A percentile compares a stretch with the other conserved stretches of the same genome.
phyloP scores from a whole-genome alignment of 2,888 invertebrate species.

The Chironomus tentans region DNA sequence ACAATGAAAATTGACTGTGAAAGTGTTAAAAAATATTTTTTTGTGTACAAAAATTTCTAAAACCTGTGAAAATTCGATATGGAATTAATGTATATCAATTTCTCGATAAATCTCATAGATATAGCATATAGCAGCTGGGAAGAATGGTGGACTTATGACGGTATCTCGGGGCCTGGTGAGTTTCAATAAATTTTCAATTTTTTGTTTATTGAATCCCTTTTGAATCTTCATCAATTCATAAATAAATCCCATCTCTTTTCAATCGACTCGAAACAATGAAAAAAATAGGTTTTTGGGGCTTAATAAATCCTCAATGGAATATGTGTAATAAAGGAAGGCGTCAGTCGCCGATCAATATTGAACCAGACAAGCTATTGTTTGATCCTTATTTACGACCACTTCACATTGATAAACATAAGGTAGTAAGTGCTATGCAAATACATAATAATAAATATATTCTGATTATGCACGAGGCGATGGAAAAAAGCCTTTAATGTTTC shows the following conservation, averaged over 20 bases:
- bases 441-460: neutral
- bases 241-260: conserved; percentile 29
- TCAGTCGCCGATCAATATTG: conserved; percentile 96
- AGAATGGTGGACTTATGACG: conserved; percentile 83
- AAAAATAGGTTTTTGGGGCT: conserved; percentile 84
- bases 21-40: too few species aligned
- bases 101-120: conserved; percentile 46
- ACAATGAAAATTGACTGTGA: too few species aligned
- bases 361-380: conserved; percentile 86
- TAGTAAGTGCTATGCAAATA: conserved; percentile 41
- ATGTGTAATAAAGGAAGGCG: conserved; percentile 93
- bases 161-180: conserved; percentile 55
- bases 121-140: conserved; percentile 66
- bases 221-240: neutral
- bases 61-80: too few species aligned
- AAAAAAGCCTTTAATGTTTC: neutral
- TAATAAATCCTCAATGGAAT: conserved; percentile 96
- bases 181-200: neutral
- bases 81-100: neutral
- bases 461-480: too few species aligned
- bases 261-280: neutral
- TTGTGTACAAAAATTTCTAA: too few species aligned
- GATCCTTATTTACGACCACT: conserved; percentile 89
- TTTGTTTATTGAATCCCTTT: neutral
- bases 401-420: conserved; percentile 89